phyloP scores from a whole-genome alignment of 2,113 vertebrate genomes.

The Cynopterus brachyotis region DNA sequence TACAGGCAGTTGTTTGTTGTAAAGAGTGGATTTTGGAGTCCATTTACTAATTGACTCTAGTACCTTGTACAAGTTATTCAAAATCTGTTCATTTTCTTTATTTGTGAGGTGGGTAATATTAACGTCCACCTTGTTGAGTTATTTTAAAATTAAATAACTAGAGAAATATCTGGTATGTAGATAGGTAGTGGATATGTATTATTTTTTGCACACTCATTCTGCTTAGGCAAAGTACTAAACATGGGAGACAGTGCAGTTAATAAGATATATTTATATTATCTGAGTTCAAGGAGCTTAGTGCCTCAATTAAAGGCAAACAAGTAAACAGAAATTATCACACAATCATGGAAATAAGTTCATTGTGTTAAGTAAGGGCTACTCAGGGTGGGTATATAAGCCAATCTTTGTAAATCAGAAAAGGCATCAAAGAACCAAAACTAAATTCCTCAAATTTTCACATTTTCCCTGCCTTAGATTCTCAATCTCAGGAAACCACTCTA shows the following conservation, averaged over 20 bases:
- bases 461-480: neutral
- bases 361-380: neutral
- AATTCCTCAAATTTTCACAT: neutral
- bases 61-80: neutral
- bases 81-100: neutral
- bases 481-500: neutral
- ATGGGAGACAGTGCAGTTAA: neutral
- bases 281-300: neutral
- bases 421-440: neutral
- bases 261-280: no score
- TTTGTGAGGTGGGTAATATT: neutral
- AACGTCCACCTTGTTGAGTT: neutral
- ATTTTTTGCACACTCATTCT: neutral
- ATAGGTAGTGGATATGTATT: neutral
- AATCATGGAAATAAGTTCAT: neutral
- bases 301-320: neutral
- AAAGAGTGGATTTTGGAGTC: neutral
- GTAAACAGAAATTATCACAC: neutral
- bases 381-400: neutral
- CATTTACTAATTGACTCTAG: neutral
- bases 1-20: neutral
- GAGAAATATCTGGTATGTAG: neutral
- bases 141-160: conserved; percentile 4
- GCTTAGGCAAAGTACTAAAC: neutral
- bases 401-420: neutral